Evolutionary conservation across 30 jellyfish, hydroid and myxozoan genomes (phyloP).

Genomic region (Aurelia sp.): DNA sequence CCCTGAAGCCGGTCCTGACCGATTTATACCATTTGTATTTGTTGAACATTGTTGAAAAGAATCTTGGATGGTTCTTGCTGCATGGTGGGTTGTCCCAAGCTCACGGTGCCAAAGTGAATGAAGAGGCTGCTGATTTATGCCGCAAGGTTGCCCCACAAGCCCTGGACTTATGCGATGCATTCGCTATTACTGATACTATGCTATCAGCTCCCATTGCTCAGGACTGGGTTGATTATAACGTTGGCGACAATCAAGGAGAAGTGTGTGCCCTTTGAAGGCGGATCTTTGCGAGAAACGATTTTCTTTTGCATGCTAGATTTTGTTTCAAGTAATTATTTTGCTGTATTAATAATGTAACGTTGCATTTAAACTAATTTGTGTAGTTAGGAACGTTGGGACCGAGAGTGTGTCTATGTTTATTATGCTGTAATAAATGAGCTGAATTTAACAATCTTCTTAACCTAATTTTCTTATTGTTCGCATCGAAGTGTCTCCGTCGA

Average conservation of each 20-base stretch:
- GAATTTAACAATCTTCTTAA: too few species aligned
- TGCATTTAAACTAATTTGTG: too few species aligned
- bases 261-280: constrained; percentile 8
- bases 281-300: too few species aligned
- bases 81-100: constrained; percentile 70
- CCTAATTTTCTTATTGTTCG: too few species aligned
- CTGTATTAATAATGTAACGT: too few species aligned
- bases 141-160: constrained; percentile 81
- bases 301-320: too few species aligned
- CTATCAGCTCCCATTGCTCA: constrained; percentile 92
- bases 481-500: too few species aligned
- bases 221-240: constrained; percentile 91
- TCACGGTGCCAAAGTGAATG: constrained; percentile 55
- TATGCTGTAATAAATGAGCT: too few species aligned
- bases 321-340: too few species aligned
- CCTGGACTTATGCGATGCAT: constrained; percentile 80
- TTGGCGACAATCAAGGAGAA: constrained; percentile 91
- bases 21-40: constrained; percentile 67
- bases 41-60: constrained; percentile 58
- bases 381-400: too few species aligned
- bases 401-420: too few species aligned
- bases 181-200: constrained; percentile 87
- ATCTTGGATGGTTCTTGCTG: constrained; percentile 84
- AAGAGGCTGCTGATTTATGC: constrained; percentile 64
- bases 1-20: constrained; percentile 62